These are phyloP conservation scores for Paraescarpia echinospica DNA, from an alignment of 1,140 invertebrate genomes.

Conservation along the genomic window DNA sequence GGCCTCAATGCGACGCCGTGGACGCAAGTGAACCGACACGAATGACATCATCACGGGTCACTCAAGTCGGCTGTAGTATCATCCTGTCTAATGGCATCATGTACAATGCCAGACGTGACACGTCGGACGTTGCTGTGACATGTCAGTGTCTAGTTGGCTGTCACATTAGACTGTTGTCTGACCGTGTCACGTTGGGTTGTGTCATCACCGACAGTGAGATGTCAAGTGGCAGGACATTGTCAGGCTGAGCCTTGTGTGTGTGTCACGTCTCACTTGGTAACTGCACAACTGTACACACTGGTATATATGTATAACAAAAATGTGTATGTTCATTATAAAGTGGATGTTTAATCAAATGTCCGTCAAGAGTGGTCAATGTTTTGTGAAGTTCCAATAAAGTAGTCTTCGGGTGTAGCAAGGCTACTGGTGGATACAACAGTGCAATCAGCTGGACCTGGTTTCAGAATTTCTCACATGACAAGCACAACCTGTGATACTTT, in stretches of 20 bases:
- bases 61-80: too few relatives aligned
- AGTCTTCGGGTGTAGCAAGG: background rate
- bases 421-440: background rate
- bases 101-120: background rate
- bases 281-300: background rate
- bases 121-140: background rate
- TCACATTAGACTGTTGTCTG: background rate
- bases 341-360: too few relatives aligned
- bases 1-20: conserved; percentile 81
- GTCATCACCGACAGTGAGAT: background rate
- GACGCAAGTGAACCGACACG: conserved; percentile 39
- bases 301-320: too few relatives aligned
- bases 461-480: background rate
- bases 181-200: background rate
- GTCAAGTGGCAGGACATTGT: background rate
- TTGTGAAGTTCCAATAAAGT: too few relatives aligned
- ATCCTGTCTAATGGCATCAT: background rate
- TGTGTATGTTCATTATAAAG: too few relatives aligned
- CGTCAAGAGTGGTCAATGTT: too few relatives aligned
- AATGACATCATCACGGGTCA: background rate
- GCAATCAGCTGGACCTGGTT: background rate
- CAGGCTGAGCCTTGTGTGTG: background rate
- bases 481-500: background rate
- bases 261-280: background rate
- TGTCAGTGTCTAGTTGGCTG: background rate